These are phyloP conservation scores for Synanthedon myopaeformis DNA, from an alignment of 2,888 invertebrate genomes.

Conservation along the genomic window DNA sequence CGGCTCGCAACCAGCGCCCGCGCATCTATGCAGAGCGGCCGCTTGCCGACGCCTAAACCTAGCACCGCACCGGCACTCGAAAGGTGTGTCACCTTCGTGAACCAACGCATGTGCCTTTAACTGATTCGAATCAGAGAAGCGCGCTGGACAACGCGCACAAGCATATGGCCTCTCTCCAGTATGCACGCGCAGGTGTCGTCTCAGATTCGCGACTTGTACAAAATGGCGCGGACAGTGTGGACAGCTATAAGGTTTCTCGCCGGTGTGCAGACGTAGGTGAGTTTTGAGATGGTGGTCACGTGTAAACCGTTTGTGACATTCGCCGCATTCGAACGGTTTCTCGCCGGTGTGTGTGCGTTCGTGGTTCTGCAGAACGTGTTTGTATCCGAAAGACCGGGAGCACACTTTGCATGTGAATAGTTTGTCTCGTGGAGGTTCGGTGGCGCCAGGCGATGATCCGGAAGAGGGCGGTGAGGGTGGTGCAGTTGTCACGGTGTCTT, in stretches of 20 bases:
- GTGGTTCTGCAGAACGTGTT: constrained; percentile 94
- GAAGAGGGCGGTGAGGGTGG: constrained; percentile 57
- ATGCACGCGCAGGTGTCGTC: constrained; percentile 90
- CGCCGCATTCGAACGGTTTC: constrained; percentile 92
- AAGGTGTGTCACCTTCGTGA: constrained; percentile 92
- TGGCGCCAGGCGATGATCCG: constrained; percentile 61
- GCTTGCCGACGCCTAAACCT: constrained; percentile 89
- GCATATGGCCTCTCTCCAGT: constrained; percentile 92
- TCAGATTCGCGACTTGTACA: constrained; percentile 92
- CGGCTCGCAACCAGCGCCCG: constrained; percentile 47
- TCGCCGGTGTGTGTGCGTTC: constrained; percentile 95
- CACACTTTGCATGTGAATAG: constrained; percentile 91
- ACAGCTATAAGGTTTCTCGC: constrained; percentile 93
- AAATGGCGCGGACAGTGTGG: constrained; percentile 92
- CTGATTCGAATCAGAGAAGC: constrained; percentile 93
- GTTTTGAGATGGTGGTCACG: constrained; percentile 94
- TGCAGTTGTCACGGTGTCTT: constrained; percentile 38
- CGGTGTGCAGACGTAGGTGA: constrained; percentile 92
- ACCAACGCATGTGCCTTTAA: constrained; percentile 90
- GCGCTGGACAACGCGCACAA: constrained; percentile 86
- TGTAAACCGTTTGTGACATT: constrained; percentile 93
- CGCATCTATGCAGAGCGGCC: constrained; percentile 87
- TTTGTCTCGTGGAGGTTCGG: constrained; percentile 76
- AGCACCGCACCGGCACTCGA: constrained; percentile 84
- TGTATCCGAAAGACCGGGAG: constrained; percentile 91